Percentiles rank a stretch among this genome's conserved stretches.
Evolutionary conservation across 2,113 vertebrate species (phyloP).

Genomic region (Percopsis transmontana): DNA sequence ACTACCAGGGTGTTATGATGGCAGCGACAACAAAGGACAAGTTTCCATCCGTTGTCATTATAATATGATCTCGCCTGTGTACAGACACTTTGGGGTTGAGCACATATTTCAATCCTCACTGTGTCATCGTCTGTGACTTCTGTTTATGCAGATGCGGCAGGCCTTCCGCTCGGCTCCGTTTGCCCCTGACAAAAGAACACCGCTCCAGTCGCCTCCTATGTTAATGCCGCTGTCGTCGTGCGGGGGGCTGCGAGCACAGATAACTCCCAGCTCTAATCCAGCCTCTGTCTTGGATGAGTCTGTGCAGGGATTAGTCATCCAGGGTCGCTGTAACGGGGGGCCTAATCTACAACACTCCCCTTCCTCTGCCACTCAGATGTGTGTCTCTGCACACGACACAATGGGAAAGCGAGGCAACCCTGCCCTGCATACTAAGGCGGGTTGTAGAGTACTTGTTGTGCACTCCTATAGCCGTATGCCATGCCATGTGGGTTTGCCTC

Average conservation of each 20-base stretch:
- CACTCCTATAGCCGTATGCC: no score
- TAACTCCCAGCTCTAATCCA: constrained; percentile 70
- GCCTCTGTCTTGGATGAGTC: constrained; percentile 56
- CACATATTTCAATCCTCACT: constrained; percentile 43
- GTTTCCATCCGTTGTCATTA: constrained; percentile 62
- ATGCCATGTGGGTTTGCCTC: constrained; percentile 1
- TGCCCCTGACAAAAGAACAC: constrained; percentile 55
- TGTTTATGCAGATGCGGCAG: constrained; percentile 61
- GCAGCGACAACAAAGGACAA: constrained; percentile 55
- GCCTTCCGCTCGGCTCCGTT: constrained; percentile 34
- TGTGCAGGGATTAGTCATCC: constrained; percentile 62
- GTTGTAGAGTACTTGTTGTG: no score
- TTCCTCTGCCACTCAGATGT: constrained; percentile 36
- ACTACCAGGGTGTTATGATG: constrained; percentile 37
- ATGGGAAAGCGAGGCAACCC: constrained; percentile 45
- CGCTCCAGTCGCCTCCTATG: constrained; percentile 65
- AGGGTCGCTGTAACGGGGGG: constrained; percentile 70
- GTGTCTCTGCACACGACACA: constrained; percentile 42
- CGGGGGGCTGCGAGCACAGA: constrained; percentile 37
- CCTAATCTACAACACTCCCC: constrained; percentile 63
- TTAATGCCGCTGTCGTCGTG: constrained; percentile 64
- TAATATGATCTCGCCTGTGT: constrained; percentile 35
- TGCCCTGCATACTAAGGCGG: background rate
- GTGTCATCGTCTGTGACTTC: constrained; percentile 42
- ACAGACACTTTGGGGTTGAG: constrained; percentile 32